These are phyloP conservation scores for Caretta caretta DNA, from an alignment of 2,113 vertebrate species.

Conservation along the genomic window DNA sequence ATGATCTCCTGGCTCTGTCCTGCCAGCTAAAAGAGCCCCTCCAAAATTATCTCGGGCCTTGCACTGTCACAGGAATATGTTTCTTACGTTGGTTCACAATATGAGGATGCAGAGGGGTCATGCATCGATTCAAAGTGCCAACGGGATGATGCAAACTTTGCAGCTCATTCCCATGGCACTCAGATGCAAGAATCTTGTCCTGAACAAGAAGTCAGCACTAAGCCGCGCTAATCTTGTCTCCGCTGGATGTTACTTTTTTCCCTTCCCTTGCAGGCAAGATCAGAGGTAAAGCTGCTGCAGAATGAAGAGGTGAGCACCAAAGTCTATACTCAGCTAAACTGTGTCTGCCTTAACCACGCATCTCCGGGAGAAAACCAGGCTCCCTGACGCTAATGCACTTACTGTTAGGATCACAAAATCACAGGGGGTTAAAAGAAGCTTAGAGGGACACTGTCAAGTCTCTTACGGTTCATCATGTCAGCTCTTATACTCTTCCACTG, in stretches of 20 bases:
- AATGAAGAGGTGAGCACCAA: not conserved
- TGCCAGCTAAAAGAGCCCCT: not conserved
- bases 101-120: not conserved
- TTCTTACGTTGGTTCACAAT: not conserved
- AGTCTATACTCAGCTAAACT: not conserved
- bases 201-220: not conserved
- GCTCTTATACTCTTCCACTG: not conserved
- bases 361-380: not conserved
- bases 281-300: not conserved
- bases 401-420: not conserved
- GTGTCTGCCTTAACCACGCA: not conserved
- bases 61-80: accelerated
- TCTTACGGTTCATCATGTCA: not conserved
- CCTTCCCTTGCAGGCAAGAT: not conserved
- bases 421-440: not conserved
- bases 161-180: not conserved
- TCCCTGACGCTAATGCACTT: accelerated
- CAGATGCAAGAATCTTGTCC: not conserved
- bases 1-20: not conserved
- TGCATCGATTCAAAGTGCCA: accelerated
- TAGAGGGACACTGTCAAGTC: not conserved
- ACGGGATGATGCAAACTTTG: not conserved
- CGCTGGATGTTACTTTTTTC: not conserved
- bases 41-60: not conserved
- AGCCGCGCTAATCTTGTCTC: not conserved